These are phyloP conservation scores for Pangasianodon gigas DNA, from an alignment of 2,113 vertebrate species.

Conservation along the genomic window DNA sequence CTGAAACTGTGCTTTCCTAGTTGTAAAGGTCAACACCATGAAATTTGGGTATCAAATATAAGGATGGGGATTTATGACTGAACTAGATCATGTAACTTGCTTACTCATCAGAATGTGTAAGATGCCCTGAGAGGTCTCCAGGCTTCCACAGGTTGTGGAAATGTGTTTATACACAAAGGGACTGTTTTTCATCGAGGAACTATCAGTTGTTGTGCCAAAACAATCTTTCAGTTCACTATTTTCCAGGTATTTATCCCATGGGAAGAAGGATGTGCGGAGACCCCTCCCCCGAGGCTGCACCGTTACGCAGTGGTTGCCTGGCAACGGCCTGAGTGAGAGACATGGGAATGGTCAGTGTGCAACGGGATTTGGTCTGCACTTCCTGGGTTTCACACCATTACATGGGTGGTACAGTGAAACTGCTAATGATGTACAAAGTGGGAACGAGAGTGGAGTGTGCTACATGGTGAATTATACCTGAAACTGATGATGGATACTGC, in stretches of 20 bases:
- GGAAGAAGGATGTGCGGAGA: background rate
- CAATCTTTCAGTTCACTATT: slow-evolving; percentile 26
- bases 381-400: slow-evolving; percentile 42
- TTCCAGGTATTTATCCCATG: slow-evolving; percentile 30
- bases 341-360: slow-evolving; percentile 30
- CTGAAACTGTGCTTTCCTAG: background rate
- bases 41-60: background rate
- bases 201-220: slow-evolving; percentile 32
- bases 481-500: background rate
- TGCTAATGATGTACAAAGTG: slow-evolving; percentile 42
- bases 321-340: slow-evolving; percentile 28
- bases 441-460: slow-evolving; percentile 21
- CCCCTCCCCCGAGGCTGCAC: background rate
- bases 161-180: slow-evolving; percentile 26
- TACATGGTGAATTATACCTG: slow-evolving; percentile 2
- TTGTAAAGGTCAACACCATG: background rate
- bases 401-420: slow-evolving; percentile 26
- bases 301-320: slow-evolving; percentile 34
- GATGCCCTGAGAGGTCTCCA: background rate
- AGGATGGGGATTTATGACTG: background rate
- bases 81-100: background rate
- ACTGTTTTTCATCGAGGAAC: slow-evolving; percentile 25
- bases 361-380: slow-evolving; percentile 2
- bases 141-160: slow-evolving; percentile 11
- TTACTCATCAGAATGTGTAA: slow-evolving; percentile 8